Base-by-base conservation (phyloP, 2,797 vertebrate species). In the Pterois miles region DNA sequence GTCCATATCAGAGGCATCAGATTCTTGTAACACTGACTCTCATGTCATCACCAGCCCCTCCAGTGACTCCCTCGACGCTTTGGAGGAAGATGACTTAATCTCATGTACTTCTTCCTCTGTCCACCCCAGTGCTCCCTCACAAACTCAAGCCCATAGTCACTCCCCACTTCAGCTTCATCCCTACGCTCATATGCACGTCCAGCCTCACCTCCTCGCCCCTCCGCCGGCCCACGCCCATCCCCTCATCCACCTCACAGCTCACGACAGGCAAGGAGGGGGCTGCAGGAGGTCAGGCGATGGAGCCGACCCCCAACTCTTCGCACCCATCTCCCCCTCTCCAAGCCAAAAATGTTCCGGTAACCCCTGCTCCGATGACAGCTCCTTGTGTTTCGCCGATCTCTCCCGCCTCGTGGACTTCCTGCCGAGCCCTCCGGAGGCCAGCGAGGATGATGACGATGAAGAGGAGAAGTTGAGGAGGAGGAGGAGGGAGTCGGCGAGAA, bases 51-150 rank as follows among this genome's bases (percentile, higher is more conserved):
- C 88, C 52, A 99, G 98, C 29, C 95, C 95, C 57, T 99, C 97
- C 14, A 97, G 96, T 1, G 98, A 99, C 89, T 99, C 98, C 16
- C 84, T 98, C 50, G 97, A 98, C 0, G 97, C 96, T 3, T 86
- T 99, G 80, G 97, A 99, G 83, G 97, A 98, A 73, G 98, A 99
- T 0, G 97, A 97, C 82, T 73, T 97, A 12, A 89, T 96, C 0
- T 85, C 95, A 1, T 96, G 96, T 62, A 97, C 97, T 53, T 95
- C 96, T 64, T 93, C 95, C 50, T 96, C 94, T 66, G 22, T 94
- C 72, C 73, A 84, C 18, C 91, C 2, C 70, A 43, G 8, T 0
- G 36, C 88, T 36, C 65, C 68, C 68, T 60, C 80, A 76, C 80
- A 80, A 48, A 52, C 31, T 9, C 70, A 71, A 2, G 1, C 23